A percentile compares a stretch with the other conserved stretches of the same genome.
Conservation (phyloP, 2,113 vertebrate species). For the Amphilophus citrinellus region DNA sequence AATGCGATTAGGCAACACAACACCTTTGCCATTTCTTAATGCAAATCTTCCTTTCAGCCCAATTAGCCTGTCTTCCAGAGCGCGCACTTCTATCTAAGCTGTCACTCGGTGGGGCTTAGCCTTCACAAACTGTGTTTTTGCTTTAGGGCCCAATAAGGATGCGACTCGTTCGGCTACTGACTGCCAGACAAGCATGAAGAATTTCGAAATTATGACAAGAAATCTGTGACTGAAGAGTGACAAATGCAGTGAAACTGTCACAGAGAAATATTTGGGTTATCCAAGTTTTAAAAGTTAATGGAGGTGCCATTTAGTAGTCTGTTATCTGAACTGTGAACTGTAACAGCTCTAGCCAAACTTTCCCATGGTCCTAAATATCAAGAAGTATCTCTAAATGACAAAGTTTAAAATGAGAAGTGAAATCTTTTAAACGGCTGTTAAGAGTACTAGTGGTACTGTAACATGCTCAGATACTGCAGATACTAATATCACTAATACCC, state of each 20-base stretch:
- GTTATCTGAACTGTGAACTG: background rate
- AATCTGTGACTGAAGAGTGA: background rate
- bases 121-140: constrained; percentile 51
- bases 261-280: background rate
- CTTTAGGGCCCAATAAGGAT: constrained; percentile 31
- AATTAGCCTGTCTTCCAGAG: constrained; percentile 75
- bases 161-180: constrained; percentile 1
- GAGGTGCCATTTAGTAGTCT: background rate
- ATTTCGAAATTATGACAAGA: constrained; percentile 30
- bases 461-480: too few species aligned
- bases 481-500: too few species aligned
- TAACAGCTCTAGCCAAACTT: background rate
- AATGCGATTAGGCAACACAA: constrained; percentile 63
- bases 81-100: constrained; percentile 55
- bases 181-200: constrained; percentile 39
- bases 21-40: constrained; percentile 76
- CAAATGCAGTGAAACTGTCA: background rate
- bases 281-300: constrained; percentile 21
- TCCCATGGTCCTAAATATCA: background rate
- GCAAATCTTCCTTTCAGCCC: constrained; percentile 73
- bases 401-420: background rate
- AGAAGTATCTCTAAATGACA: constrained; percentile 3
- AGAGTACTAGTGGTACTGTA: background rate
- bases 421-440: background rate
- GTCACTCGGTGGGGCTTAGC: constrained; percentile 58